Evolutionary conservation across 2,888 invertebrate species (phyloP).

Genomic region (Schrankia costaestrigalis): DNA sequence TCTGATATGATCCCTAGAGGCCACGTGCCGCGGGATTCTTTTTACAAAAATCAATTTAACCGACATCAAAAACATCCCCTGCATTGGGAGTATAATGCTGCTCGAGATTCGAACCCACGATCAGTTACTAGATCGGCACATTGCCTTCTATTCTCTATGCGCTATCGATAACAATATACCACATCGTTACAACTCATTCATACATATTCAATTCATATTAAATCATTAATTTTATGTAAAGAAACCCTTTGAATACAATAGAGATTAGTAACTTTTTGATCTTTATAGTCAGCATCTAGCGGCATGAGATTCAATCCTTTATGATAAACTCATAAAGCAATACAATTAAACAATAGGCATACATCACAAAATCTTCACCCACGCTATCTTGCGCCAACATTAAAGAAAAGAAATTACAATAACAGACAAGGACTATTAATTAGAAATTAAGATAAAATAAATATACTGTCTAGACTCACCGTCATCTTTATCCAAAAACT

Average conservation of each 20-base stretch:
- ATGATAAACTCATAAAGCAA: conserved; percentile 69
- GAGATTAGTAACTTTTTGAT: conserved; percentile 69
- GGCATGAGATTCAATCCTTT: conserved; percentile 53
- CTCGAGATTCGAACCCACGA: no score
- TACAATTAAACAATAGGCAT: conserved; percentile 76
- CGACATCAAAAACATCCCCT: no score
- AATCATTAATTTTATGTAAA: conserved; percentile 39
- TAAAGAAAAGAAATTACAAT: conserved; percentile 54
- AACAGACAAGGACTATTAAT: conserved; percentile 43
- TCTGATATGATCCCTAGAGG: no score
- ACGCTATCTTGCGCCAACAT: conserved; percentile 55
- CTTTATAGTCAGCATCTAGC: no score
- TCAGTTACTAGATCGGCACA: no score
- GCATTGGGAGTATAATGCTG: no score
- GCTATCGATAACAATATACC: no score
- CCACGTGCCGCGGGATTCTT: no score
- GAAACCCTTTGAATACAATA: conserved; percentile 52
- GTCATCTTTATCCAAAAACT: conserved; percentile 57
- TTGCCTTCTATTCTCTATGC: no score
- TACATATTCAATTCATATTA: conserved; percentile 43
- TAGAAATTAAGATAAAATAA: conserved; percentile 49
- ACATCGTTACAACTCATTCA: no score
- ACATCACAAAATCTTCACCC: conserved; percentile 66
- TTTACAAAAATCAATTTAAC: no score
- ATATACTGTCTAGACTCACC: conserved; percentile 59